These are phyloP conservation scores for Panzeria rudis DNA, from an alignment of 2,888 invertebrate genomes.

Conservation along the genomic window DNA sequence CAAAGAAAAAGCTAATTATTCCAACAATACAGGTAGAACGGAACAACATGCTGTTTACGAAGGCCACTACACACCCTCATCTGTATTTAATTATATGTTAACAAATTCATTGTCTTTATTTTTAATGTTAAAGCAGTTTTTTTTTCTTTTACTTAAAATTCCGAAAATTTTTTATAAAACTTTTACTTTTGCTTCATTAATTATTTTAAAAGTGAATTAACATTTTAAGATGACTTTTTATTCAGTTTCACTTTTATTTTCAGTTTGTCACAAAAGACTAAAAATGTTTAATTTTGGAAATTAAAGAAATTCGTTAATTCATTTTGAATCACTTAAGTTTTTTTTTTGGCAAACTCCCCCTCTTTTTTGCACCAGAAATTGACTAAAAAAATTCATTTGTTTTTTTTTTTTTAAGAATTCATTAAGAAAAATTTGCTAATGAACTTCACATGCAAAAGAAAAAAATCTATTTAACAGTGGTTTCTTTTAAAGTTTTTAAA, in stretches of 20 bases:
- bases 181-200: slow-evolving; percentile 30
- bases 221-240: not conserved
- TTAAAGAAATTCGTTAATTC: not conserved
- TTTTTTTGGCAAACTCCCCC: slow-evolving; percentile 8
- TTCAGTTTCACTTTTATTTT: slow-evolving; percentile 10
- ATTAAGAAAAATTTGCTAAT: not conserved
- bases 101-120: not conserved
- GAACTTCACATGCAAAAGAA: not conserved
- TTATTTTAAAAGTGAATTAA: slow-evolving; percentile 1
- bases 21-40: not conserved
- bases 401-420: not conserved
- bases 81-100: not conserved
- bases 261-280: not conserved
- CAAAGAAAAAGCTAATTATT: too few species aligned
- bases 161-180: not conserved
- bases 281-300: not conserved
- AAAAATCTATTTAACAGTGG: too few species aligned
- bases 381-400: not conserved
- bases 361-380: not conserved
- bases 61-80: not conserved
- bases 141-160: not conserved
- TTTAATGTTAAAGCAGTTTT: not conserved
- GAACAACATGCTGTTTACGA: not conserved
- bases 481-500: not conserved
- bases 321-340: not conserved